Conservation (phyloP, 1,140 invertebrate species). For the Ylistrum balloti region DNA sequence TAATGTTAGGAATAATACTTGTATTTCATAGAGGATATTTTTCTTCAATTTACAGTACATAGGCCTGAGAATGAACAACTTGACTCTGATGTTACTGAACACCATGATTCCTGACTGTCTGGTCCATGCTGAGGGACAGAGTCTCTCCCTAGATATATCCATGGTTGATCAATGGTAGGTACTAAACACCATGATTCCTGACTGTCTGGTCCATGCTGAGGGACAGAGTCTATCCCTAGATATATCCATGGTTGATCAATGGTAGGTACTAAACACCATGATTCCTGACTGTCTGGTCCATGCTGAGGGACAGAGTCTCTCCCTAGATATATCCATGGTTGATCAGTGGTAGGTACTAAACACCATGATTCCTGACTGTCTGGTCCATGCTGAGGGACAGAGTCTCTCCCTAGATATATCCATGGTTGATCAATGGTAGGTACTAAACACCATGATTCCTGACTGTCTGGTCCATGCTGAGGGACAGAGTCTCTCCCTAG, state of each 20-base stretch:
- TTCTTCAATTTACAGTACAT: conserved; percentile 79
- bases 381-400: conserved; percentile 89
- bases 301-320: conserved; percentile 89
- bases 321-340: conserved; percentile 89
- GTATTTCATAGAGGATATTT: too few species aligned
- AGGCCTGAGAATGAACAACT: conserved; percentile 89
- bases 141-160: conserved; percentile 90
- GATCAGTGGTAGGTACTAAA: conserved; percentile 87
- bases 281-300: conserved; percentile 89
- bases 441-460: too few species aligned
- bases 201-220: conserved; percentile 90
- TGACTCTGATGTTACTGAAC: conserved; percentile 89
- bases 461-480: too few species aligned
- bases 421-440: conserved; percentile 87
- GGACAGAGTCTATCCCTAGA: conserved; percentile 90
- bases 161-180: conserved; percentile 87
- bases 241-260: conserved; percentile 88
- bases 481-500: too few species aligned
- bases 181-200: conserved; percentile 86
- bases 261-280: conserved; percentile 86
- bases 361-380: conserved; percentile 87
- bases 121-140: conserved; percentile 89
- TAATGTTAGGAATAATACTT: too few species aligned
- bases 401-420: conserved; percentile 91
- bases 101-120: conserved; percentile 88